Evolutionary conservation across 2,113 vertebrate species (phyloP).

Genomic region (Petrocephalus zakoni): DNA sequence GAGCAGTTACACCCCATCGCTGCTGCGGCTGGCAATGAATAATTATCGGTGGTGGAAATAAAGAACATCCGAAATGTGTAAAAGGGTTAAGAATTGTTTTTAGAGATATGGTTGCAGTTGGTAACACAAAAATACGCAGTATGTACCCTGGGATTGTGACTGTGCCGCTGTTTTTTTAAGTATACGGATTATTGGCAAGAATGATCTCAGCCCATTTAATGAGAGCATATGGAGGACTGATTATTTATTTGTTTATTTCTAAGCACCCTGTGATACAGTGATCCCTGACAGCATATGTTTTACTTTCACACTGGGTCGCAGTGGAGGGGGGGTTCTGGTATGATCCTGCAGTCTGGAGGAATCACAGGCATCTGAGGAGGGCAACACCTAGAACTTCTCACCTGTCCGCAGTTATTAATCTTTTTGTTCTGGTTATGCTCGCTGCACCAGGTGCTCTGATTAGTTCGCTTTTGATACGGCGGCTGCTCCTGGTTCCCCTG

Average conservation of each 20-base stretch:
- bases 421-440: background rate
- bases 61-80: background rate
- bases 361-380: background rate
- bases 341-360: background rate
- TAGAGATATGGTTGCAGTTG: background rate
- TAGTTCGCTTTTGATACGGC: background rate
- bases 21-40: background rate
- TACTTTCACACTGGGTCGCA: background rate
- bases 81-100: background rate
- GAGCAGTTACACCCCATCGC: background rate
- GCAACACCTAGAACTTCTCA: background rate
- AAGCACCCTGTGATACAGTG: background rate
- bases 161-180: background rate
- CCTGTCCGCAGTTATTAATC: background rate
- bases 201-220: background rate
- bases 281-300: background rate
- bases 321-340: background rate
- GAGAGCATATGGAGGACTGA: background rate
- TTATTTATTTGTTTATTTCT: background rate
- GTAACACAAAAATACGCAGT: background rate
- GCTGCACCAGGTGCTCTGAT: background rate
- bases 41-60: background rate
- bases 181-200: background rate
- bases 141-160: background rate
- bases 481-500: background rate